Evolutionary conservation across 1,140 invertebrate species (phyloP).

Genomic region (Augochlora pura): DNA sequence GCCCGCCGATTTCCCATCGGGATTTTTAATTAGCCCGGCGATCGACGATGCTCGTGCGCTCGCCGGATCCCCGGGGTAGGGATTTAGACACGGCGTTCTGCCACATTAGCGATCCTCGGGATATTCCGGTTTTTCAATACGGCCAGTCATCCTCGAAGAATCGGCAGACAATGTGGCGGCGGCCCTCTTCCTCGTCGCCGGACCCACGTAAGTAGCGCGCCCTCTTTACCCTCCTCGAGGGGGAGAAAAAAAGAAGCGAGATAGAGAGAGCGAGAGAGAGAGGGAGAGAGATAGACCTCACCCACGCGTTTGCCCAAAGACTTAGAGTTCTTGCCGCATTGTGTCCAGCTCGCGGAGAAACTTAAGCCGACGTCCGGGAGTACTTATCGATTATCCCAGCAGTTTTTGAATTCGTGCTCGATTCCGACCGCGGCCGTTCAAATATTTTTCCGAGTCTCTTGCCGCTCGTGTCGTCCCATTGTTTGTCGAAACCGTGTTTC

Average conservation of each 20-base stretch:
- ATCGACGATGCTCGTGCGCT: not conserved
- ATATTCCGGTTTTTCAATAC: conserved; percentile 70
- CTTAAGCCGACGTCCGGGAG: not conserved
- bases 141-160: conserved; percentile 77
- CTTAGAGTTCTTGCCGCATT: conserved; percentile 10
- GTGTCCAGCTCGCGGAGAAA: conserved; percentile 15
- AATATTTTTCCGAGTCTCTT: conserved; percentile 21
- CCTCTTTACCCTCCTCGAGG: conserved; percentile 44
- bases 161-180: conserved; percentile 76
- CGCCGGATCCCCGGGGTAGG: conserved; percentile 42
- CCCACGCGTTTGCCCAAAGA: conserved; percentile 26
- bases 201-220: conserved; percentile 59
- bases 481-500: not conserved
- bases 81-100: conserved; percentile 76
- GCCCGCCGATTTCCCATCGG: too few relatives aligned
- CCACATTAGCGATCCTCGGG: conserved; percentile 70
- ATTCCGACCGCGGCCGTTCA: conserved; percentile 4
- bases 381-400: conserved; percentile 38
- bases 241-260: not conserved
- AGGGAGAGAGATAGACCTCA: conserved; percentile 17
- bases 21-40: not conserved
- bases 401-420: conserved; percentile 22
- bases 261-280: conserved; percentile 16
- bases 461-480: not conserved
- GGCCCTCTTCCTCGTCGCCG: conserved; percentile 47